A percentile compares a stretch with the other conserved stretches of the same genome.
phyloP scores from a whole-genome alignment of 1,140 invertebrate genomes.

The Trichogramma pretiosum region DNA sequence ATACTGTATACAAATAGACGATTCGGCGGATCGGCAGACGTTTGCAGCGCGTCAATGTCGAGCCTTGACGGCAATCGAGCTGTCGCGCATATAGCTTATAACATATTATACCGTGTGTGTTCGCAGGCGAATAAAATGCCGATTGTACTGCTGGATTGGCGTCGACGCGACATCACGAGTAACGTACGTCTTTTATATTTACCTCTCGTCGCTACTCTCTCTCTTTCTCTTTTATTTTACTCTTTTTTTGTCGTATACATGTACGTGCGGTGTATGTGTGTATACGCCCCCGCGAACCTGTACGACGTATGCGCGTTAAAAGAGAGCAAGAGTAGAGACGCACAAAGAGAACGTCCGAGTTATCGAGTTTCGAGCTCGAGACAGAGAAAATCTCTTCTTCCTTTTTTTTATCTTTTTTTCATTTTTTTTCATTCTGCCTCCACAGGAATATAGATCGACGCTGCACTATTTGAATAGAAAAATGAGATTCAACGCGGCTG shows the following conservation, averaged over 20 bases:
- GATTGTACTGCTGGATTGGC: slow-evolving; percentile 28
- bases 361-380: no score
- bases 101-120: not conserved
- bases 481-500: slow-evolving; percentile 36
- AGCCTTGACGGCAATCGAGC: no score
- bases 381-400: not conserved
- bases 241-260: no score
- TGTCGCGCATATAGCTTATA: no score
- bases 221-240: no score
- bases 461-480: slow-evolving; percentile 33
- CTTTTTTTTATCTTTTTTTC: not conserved
- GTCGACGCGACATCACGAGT: slow-evolving; percentile 10
- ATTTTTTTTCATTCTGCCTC: not conserved
- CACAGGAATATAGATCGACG: slow-evolving; percentile 28
- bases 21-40: no score
- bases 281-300: not conserved
- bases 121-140: slow-evolving; percentile 32
- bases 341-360: no score
- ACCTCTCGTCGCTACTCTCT: no score
- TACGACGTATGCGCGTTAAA: not conserved
- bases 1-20: not conserved
- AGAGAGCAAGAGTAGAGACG: no score
- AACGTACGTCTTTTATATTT: slow-evolving; percentile 5
- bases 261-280: slow-evolving; percentile 7
- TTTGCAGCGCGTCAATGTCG: no score